Base-by-base conservation (phyloP, 2,888 invertebrate genomes). In the Falcaria lacertinaria region DNA sequence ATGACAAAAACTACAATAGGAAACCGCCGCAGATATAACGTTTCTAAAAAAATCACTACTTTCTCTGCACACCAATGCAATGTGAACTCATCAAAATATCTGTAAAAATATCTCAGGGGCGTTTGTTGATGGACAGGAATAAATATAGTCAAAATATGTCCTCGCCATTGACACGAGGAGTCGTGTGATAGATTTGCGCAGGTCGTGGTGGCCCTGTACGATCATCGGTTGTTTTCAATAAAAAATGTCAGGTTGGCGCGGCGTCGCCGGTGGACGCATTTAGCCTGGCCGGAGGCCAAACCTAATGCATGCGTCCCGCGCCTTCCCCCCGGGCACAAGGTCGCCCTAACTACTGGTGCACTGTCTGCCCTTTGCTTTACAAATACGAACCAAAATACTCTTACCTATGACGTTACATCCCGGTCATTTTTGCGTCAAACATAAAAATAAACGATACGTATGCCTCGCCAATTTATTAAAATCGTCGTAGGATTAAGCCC, bases 91-190 rank as follows among this genome's bases (percentile, higher is more conserved):
- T 16, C 25, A 17, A 15, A 15, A 16, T 17, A 32, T 22, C 7
- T 25, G 7, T 6, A 51, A 63, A 66, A 73, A 69, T 73, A 67
- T 66, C 57, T 54, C 63, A 60, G 61, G 64, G 54, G 46, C 42
- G 42, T 48, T 44, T 58, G 72, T 44, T 75, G 79, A 82, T 71
- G 69, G 80, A 81, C 74, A 73, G 51, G 72, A 54, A 60, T 84
- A 83, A 75, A 81, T 78, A 70, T 85, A 86, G 78, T 59, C 57
- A n/a, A n/a, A n/a, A 52, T 38, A 68, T 71, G 87, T 79, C 89
- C 89, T 88, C 86, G 88, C 83, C 86, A 88, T 88, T 89, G 88
- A 89, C 86, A 85, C 72, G 73, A 71, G 72, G 83, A 80, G 80
- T 77, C 70, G 63, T 59, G 71, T 78, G 80, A 82, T 84, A 74